These are phyloP conservation scores for Erpetoichthys calabaricus DNA, from an alignment of 2,797 vertebrate genomes.

Conservation along the genomic window DNA sequence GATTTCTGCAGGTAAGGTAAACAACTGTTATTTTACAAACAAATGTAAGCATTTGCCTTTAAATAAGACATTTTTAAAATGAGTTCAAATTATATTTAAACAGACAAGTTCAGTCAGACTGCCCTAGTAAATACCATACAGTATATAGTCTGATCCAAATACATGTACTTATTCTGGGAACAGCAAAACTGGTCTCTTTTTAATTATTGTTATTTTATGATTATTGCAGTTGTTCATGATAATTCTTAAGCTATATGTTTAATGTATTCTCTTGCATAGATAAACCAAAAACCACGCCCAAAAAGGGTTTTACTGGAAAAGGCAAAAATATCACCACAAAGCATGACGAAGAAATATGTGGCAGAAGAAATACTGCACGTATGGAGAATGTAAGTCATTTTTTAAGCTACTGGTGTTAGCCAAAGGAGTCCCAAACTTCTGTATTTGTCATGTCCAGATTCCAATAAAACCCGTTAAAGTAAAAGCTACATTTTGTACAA, in stretches of 20 bases:
- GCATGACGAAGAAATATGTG: conserved; percentile 80
- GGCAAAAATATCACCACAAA: conserved; percentile 97
- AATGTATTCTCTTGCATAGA: conserved; percentile 33
- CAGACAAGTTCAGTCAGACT: no score
- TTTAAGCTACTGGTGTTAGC: no score
- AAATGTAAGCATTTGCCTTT: no score
- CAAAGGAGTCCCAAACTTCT: conserved; percentile 1
- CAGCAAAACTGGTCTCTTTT: no score
- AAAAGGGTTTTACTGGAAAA: conserved; percentile 78
- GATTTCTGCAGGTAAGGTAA: no score
- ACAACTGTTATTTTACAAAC: no score
- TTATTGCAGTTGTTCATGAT: background rate
- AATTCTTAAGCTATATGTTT: background rate
- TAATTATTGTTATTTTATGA: background rate
- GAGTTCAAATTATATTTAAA: no score
- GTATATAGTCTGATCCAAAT: no score
- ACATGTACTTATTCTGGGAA: no score
- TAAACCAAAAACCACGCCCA: conserved; percentile 73
- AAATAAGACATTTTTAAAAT: no score
- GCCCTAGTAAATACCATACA: no score
- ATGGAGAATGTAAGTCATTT: conserved; percentile 80
- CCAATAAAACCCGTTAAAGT: background rate
- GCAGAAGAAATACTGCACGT: conserved; percentile 87
- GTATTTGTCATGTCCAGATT: background rate
- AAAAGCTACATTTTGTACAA: background rate